Evolutionary conservation across 2,113 vertebrate species (phyloP).

Genomic region (Murina feae): DNA sequence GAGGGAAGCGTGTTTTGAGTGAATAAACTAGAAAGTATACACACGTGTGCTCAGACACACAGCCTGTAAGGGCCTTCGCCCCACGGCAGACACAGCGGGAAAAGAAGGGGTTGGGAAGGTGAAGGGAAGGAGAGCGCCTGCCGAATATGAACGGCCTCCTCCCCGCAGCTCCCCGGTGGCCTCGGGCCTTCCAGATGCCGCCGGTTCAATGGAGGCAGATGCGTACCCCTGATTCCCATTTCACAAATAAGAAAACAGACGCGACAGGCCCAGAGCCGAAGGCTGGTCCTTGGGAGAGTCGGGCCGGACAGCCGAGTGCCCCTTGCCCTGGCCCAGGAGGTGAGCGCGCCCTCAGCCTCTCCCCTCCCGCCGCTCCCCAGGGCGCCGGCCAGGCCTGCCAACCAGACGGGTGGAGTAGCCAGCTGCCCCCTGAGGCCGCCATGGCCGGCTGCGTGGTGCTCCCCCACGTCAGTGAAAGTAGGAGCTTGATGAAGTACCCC

Average conservation of each 20-base stretch:
- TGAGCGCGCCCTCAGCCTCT: background rate
- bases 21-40: background rate
- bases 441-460: background rate
- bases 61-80: background rate
- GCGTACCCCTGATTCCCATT: background rate
- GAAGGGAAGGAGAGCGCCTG: background rate
- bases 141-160: background rate
- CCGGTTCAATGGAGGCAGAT: background rate
- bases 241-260: background rate
- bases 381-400: background rate
- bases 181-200: background rate
- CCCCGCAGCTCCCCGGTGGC: fast-evolving
- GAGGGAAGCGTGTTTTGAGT: background rate
- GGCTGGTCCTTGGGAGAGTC: background rate
- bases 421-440: background rate
- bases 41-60: too few species aligned
- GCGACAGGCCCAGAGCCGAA: background rate
- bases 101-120: background rate
- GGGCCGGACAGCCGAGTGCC: background rate
- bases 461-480: background rate
- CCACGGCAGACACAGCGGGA: background rate
- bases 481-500: constrained; percentile 36
- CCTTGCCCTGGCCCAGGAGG: background rate
- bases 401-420: background rate
- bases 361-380: background rate